Evolutionary conservation across 2,888 invertebrate genomes (phyloP).

Genomic region (Drosophila anomalipes): DNA sequence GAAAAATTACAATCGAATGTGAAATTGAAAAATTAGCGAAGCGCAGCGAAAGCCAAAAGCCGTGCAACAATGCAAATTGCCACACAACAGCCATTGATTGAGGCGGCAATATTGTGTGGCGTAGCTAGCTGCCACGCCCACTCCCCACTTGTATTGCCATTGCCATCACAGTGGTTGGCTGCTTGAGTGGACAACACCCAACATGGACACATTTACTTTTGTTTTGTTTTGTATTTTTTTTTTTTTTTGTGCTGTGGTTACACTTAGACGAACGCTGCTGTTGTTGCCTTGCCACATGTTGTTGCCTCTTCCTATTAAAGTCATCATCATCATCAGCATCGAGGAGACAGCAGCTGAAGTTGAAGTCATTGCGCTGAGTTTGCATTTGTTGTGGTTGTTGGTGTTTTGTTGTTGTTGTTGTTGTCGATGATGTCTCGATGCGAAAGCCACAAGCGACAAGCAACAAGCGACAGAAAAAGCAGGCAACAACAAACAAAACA

Average conservation of each 20-base stretch:
- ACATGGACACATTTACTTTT: constrained; percentile 51
- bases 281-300: constrained; percentile 1
- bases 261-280: background rate
- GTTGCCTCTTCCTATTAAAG: constrained; percentile 45
- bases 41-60: constrained; percentile 37
- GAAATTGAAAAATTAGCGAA: constrained; percentile 55
- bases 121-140: constrained; percentile 38
- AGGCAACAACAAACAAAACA: constrained; percentile 10
- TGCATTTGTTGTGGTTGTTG: constrained; percentile 57
- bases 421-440: constrained; percentile 51
- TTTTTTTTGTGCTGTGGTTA: constrained; percentile 11
- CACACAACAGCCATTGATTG: constrained; percentile 37
- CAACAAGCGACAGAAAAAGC: constrained; percentile 12
- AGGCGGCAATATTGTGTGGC: constrained; percentile 16
- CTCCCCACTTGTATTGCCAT: constrained; percentile 10
- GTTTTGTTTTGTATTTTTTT: constrained; percentile 18
- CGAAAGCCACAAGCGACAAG: constrained; percentile 29
- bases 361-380: constrained; percentile 75
- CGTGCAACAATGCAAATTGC: constrained; percentile 46
- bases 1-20: constrained; percentile 27
- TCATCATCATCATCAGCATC: constrained; percentile 44
- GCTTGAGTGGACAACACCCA: constrained; percentile 76
- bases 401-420: constrained; percentile 35
- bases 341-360: constrained; percentile 7
- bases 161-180: constrained; percentile 36